Evolutionary conservation across 2,888 invertebrate genomes (phyloP), one percentile per base, ranked within the genome.

Genomic region (Cerceris rybyensis): DNA sequence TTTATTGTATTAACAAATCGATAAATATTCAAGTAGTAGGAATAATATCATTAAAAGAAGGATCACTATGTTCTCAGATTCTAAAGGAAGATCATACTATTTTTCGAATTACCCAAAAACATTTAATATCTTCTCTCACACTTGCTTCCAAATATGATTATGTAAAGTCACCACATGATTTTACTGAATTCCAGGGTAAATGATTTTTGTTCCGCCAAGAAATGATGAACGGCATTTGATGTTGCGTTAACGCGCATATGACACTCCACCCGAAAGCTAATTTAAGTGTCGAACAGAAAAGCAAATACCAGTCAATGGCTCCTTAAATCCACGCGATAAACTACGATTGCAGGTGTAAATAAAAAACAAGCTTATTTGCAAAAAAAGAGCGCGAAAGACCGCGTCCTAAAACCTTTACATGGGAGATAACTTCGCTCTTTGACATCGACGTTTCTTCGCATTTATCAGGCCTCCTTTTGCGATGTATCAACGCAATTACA

Each of bases 221-320:
- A 28, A 28, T 28, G 28, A 28, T 4, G 28, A 28, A 28, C 4
- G 28, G 28, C 28, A 4, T 28, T 28, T 28, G 4, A 28, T 28
- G 28, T 28, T 28, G 4, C 28, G 1, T 28, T 28, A 28, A 28
- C 28, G 28, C 28, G 28, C 46, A 11, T 1, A 46, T 5, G 11
- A 11, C 11, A 1, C 46, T 46, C 11, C 0, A 46, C 46, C 5
- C 6, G 0, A 7, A 17, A 68, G 17, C n/a, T 41, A 28, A 42
- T 60, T 42, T 7, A 13, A 42, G 28, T 4, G 50, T n/a, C 8
- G 13, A 52, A 68, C 28, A 17, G 17, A 60, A 39, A 39, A 16
- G 11, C 49, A 58, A 57, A 61, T 11, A 42, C 49, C 57, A 63
- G 57, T 55, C 46, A 49, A 50, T 50, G n/a, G 11, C 39, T 46